phyloP scores from a whole-genome alignment of 2,113 vertebrate species.

The Laticauda colubrina region DNA sequence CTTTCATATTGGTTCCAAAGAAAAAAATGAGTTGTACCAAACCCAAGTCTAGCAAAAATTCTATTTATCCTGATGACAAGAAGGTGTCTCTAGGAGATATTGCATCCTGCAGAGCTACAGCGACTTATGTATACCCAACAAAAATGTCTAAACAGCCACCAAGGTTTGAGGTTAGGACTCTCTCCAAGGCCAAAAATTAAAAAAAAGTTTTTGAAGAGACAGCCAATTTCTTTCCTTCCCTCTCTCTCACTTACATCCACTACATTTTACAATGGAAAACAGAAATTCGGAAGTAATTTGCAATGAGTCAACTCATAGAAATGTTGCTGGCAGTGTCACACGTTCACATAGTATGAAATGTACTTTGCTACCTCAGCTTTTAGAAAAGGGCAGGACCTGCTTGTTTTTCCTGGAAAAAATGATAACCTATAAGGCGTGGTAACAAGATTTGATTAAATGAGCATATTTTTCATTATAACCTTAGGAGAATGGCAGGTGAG shows the following conservation, averaged over 20 bases:
- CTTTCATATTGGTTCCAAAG: not conserved
- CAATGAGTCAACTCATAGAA: constrained; percentile 45
- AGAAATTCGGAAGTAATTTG: constrained; percentile 42
- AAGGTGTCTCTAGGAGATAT: not conserved
- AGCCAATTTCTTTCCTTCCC: not conserved
- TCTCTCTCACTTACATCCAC: not conserved
- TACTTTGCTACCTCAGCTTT: constrained; percentile 21
- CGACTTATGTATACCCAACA: not conserved
- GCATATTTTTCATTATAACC: constrained; percentile 13
- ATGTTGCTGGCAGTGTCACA: constrained; percentile 51
- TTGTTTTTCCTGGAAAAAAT: constrained; percentile 20
- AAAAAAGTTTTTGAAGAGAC: not conserved
- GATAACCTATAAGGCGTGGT: constrained; percentile 34
- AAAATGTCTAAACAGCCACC: not conserved
- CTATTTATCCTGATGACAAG: not conserved
- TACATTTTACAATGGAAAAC: constrained; percentile 46
- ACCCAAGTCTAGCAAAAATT: not conserved
- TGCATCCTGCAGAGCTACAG: not conserved
- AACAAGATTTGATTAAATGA: constrained; percentile 20
- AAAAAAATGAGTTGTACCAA: not conserved
- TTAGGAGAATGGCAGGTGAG: constrained; percentile 11
- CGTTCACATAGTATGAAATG: constrained; percentile 47
- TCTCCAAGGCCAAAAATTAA: not conserved
- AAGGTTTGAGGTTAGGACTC: not conserved
- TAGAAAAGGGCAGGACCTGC: constrained; percentile 10